Evolutionary conservation across 2,888 invertebrate species (phyloP).

Genomic region (Allacma fusca): DNA sequence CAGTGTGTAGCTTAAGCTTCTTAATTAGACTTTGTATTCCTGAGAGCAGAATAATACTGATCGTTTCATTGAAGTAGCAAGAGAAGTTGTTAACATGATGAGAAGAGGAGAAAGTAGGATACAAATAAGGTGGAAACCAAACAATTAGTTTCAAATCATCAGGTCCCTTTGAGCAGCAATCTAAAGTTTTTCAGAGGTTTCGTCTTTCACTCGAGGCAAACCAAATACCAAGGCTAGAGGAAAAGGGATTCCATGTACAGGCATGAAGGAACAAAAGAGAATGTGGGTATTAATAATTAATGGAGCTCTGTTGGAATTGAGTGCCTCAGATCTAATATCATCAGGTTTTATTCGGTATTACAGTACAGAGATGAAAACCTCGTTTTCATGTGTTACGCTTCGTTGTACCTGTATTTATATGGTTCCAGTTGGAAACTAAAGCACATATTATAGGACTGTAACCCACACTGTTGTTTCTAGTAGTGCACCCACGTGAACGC

Average conservation of each 20-base stretch:
- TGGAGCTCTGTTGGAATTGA: background rate
- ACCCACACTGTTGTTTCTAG: too few relatives aligned
- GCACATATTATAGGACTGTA: background rate
- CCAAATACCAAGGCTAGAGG: too few relatives aligned
- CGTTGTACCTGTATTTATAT: background rate
- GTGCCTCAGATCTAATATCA: conserved; percentile 11
- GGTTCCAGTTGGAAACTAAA: background rate
- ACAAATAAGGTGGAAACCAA: background rate
- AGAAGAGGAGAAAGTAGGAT: background rate
- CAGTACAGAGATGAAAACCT: background rate
- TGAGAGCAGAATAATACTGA: conserved; percentile 8
- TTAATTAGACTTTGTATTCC: background rate
- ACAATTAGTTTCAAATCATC: background rate
- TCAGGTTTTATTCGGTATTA: conserved; percentile 3
- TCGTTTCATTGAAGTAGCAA: background rate
- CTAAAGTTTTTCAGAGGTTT: background rate
- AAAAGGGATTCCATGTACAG: background rate
- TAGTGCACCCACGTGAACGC: too few relatives aligned
- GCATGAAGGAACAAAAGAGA: background rate
- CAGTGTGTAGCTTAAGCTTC: too few relatives aligned
- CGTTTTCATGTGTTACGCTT: background rate
- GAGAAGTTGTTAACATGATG: background rate
- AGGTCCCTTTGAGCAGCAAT: background rate
- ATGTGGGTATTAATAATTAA: background rate
- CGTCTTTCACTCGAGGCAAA: too few relatives aligned